phyloP scores from a whole-genome alignment of 2,113 vertebrate genomes.

The Tachysurus vachellii region DNA sequence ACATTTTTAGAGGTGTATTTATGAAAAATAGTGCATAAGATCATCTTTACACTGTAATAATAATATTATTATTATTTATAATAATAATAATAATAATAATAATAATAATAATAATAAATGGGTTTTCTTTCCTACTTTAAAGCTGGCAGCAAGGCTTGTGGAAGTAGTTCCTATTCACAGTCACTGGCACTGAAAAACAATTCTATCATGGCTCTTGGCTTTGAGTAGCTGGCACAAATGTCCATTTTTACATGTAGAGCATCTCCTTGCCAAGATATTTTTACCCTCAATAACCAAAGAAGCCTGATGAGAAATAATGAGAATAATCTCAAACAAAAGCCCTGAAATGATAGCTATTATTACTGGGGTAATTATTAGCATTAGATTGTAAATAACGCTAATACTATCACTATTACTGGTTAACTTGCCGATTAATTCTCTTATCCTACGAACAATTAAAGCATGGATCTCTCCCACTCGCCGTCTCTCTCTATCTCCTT shows the following conservation, averaged over 20 bases:
- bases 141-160: constrained; percentile 30
- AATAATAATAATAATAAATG: background rate
- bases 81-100: background rate
- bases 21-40: background rate
- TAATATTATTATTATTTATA: background rate
- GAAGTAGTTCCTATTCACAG: constrained; percentile 37
- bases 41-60: background rate
- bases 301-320: constrained; percentile 32
- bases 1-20: background rate
- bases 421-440: constrained; percentile 75
- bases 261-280: constrained; percentile 24
- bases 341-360: constrained; percentile 70
- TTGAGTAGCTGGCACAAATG: constrained; percentile 34
- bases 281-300: constrained; percentile 19
- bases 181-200: constrained; percentile 39
- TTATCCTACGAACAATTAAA: constrained; percentile 76
- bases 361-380: constrained; percentile 75
- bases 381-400: constrained; percentile 74
- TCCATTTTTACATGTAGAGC: constrained; percentile 39
- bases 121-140: constrained; percentile 2
- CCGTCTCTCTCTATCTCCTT: background rate
- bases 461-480: constrained; percentile 50
- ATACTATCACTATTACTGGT: constrained; percentile 77
- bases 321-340: constrained; percentile 58
- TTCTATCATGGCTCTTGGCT: constrained; percentile 44